Evolutionary conservation across 92 coral and sea anemone genomes (phyloP).

Genomic region (Phymanthus crucifer): DNA sequence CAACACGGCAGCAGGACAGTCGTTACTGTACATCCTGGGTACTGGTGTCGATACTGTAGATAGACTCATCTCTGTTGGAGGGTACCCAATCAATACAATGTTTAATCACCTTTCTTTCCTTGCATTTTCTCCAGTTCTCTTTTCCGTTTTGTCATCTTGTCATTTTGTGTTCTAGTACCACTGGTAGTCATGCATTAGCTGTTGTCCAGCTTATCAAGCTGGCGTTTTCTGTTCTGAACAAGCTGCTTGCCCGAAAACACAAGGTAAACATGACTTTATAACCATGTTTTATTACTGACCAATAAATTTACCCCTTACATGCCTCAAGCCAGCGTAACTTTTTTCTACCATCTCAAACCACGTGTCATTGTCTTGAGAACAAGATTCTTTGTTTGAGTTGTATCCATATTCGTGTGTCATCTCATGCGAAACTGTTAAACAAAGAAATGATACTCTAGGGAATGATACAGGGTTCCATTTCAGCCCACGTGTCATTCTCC

Average conservation of each 20-base stretch:
- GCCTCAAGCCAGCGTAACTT: not conserved
- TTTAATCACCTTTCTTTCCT: too few relatives aligned
- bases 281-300: too few relatives aligned
- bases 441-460: too few relatives aligned
- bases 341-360: too few relatives aligned
- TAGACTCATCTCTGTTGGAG: conserved; percentile 72
- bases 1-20: conserved; percentile 84
- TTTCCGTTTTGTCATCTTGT: too few relatives aligned
- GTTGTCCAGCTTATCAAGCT: conserved; percentile 82
- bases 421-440: too few relatives aligned
- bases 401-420: too few relatives aligned
- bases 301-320: too few relatives aligned
- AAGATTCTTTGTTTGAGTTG: too few relatives aligned
- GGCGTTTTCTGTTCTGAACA: conserved; percentile 86
- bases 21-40: conserved; percentile 84
- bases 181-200: conserved; percentile 75
- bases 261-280: conserved; percentile 37
- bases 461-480: too few relatives aligned
- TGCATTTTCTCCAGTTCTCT: not conserved
- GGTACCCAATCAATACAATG: conserved; percentile 40
- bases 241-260: conserved; percentile 74
- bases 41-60: conserved; percentile 93
- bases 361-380: too few relatives aligned
- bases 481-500: too few relatives aligned
- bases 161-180: conserved; percentile 41